Evolutionary conservation across 2,888 invertebrate species (phyloP), one percentile per base, ranked within the genome.

Genomic region (Yponomeuta evonymella): DNA sequence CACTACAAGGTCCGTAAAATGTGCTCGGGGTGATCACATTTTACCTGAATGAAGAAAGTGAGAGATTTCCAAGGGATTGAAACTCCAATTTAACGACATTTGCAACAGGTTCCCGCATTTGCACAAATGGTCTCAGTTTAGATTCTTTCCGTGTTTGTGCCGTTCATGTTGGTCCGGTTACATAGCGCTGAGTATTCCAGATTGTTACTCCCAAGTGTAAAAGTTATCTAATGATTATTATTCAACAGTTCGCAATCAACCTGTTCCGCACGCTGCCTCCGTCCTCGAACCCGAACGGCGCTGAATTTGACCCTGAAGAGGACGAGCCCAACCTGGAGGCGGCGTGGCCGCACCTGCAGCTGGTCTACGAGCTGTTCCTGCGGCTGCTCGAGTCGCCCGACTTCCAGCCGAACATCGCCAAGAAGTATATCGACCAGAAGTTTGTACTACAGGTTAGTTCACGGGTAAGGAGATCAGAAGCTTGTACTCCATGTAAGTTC

Each of bases 261-360:
- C 92, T 97, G 81, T 97, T 97, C 93, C 96, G 97, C 78, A 96
- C 97, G 77, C 89, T 98, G 86, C 97, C 97, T 78, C 97, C 97
- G 75, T 93, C 96, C 91, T 93, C 96, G 92, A 93, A 97, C 94
- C 97, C 97, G 15, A 95, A 95, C 81, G 96, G 96, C 11, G 96
- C 96, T 0, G 97, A 98, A 86, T 97, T 97, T 86, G 98, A 98
- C 88, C 97, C 97, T 0, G 97, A 98, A 84, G 98, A 98, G 86
- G 98, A 98, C 90, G 98, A 98, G 88, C 98, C 98, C 48, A 98
- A 97, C 69, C 89, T 98, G 80, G 98, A 98, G 92, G 98, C 98
- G 5, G 97, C 97, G 67, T 98, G 98, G 98, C 98, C 98, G 29
- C 98, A 98, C 85, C 93, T 98, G 76, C 98, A 97, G 92, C 93